Conservation (phyloP, 2,797 vertebrate genomes). For the Myiotriccus ornatus region DNA sequence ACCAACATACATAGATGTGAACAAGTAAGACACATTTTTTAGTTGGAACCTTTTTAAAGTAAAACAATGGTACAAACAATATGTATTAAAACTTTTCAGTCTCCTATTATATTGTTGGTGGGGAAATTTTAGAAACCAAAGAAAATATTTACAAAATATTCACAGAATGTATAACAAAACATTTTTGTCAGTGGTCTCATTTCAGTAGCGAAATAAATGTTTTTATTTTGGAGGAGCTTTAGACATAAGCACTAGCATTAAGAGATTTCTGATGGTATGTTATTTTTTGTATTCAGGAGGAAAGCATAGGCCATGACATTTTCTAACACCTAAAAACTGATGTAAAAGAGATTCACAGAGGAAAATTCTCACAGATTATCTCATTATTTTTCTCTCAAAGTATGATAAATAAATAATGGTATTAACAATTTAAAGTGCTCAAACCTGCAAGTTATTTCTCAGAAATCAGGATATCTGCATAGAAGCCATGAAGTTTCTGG, state of each 20-base stretch:
- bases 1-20: not conserved
- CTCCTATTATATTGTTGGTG: too few relatives aligned
- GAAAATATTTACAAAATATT: not conserved
- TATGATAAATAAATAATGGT: not conserved
- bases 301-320: accelerated
- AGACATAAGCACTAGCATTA: not conserved
- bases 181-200: not conserved
- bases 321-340: not conserved
- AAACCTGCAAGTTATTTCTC: not conserved
- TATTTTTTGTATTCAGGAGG: not conserved
- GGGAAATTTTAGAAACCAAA: not conserved
- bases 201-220: not conserved
- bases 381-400: not conserved
- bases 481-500: not conserved
- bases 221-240: accelerated
- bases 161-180: not conserved
- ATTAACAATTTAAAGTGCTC: not conserved
- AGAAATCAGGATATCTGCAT: not conserved
- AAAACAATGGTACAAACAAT: not conserved
- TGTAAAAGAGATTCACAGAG: not conserved
- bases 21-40: not conserved
- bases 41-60: not conserved
- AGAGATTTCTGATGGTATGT: not conserved
- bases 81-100: not conserved
- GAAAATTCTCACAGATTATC: not conserved